Evolutionary conservation across 2,113 vertebrate genomes (phyloP).

Genomic region (Suncus etruscus): DNA sequence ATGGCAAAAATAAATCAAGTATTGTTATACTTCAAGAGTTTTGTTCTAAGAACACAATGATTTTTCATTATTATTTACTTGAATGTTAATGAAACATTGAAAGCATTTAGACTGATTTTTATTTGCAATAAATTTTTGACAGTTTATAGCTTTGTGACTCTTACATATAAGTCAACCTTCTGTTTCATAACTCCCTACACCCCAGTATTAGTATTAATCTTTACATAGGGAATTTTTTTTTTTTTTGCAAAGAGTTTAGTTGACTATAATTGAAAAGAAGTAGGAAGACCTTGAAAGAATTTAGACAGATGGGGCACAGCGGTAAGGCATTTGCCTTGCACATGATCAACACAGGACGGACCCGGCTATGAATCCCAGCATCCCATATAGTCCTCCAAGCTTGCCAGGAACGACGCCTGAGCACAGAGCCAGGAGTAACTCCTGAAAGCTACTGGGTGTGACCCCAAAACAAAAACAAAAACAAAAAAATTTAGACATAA

Average conservation of each 20-base stretch:
- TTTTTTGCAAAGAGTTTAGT: constrained; percentile 41
- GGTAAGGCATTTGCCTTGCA: no score
- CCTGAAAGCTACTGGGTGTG: no score
- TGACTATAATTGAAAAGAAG: constrained; percentile 43
- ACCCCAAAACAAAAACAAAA: no score
- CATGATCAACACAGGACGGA: no score
- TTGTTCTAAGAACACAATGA: constrained; percentile 65
- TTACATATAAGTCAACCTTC: constrained; percentile 60
- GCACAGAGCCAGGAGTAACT: no score
- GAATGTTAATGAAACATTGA: constrained; percentile 71
- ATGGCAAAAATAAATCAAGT: constrained; percentile 35
- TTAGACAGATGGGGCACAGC: not conserved
- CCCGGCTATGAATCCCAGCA: no score
- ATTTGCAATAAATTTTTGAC: constrained; percentile 69
- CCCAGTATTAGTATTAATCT: constrained; percentile 32
- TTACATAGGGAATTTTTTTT: constrained; percentile 29
- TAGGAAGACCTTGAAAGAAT: constrained; percentile 28
- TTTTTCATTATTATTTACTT: constrained; percentile 46
- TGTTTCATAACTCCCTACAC: constrained; percentile 34
- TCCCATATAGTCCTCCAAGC: no score
- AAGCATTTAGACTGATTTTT: constrained; percentile 68
- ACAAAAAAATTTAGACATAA: no score
- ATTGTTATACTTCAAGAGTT: constrained; percentile 52
- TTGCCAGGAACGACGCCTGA: no score
- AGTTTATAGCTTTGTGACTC: constrained; percentile 71